Conservation (phyloP, 2,888 invertebrate genomes). For the Schizotus pectinicornis region DNA sequence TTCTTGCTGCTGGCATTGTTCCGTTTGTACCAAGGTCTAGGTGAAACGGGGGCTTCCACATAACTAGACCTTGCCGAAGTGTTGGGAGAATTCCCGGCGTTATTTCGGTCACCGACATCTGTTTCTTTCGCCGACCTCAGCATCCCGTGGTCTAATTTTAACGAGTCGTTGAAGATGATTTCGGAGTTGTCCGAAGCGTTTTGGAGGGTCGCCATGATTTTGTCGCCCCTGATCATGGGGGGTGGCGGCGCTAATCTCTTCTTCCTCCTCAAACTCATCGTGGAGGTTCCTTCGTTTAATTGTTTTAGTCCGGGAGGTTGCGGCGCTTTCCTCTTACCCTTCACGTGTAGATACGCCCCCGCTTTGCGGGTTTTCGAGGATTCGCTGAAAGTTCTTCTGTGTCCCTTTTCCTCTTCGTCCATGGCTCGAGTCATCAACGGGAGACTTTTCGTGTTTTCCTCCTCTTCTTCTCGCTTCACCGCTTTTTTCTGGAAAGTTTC, state of each 20-base stretch:
- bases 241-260: constrained; percentile 60
- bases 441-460: constrained; percentile 54
- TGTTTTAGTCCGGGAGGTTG: constrained; percentile 64
- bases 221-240: constrained; percentile 45
- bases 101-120: constrained; percentile 35
- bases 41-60: constrained; percentile 58
- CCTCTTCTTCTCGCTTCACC: constrained; percentile 40
- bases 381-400: constrained; percentile 69
- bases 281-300: constrained; percentile 39
- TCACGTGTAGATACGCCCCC: constrained; percentile 69
- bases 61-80: constrained; percentile 45
- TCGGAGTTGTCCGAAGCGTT: constrained; percentile 47
- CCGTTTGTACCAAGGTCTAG: constrained; percentile 73
- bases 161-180: constrained; percentile 56
- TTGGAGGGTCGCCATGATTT: constrained; percentile 34
- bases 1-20: constrained; percentile 50
- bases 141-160: constrained; percentile 61
- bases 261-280: constrained; percentile 52
- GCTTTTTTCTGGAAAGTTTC: constrained; percentile 48
- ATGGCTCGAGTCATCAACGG: constrained; percentile 55
- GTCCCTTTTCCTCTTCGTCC: constrained; percentile 50
- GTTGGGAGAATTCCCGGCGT: constrained; percentile 35
- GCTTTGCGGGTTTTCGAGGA: constrained; percentile 65
- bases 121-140: constrained; percentile 57
- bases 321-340: constrained; percentile 78